phyloP scores from a whole-genome alignment of 2,797 vertebrate genomes.

The Clarias pachynema region DNA sequence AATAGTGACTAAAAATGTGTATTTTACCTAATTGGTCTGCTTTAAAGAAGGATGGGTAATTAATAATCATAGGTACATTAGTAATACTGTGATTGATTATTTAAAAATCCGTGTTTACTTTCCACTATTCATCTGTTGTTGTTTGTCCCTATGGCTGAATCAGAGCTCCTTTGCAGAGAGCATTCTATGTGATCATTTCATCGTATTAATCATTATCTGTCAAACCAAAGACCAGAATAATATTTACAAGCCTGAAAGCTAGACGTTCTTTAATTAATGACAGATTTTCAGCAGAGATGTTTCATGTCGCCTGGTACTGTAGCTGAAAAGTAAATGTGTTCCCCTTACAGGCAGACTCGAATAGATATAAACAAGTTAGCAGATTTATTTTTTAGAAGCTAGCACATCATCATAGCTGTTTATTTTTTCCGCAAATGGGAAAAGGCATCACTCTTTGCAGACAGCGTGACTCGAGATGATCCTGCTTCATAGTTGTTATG shows the following conservation, averaged over 20 bases:
- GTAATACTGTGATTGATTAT: not conserved
- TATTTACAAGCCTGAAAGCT: not conserved
- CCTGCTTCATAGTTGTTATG: conserved; percentile 8
- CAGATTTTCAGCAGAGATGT: not conserved
- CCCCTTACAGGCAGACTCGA: not conserved
- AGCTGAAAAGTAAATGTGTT: not conserved
- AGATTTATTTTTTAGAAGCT: conserved; percentile 15
- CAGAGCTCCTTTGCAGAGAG: not conserved
- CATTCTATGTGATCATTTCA: not conserved
- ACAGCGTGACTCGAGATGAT: not conserved
- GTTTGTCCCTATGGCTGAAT: not conserved
- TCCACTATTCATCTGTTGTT: not conserved
- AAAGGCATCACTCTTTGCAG: not conserved
- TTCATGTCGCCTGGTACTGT: not conserved
- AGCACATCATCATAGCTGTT: not conserved
- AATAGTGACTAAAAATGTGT: too few species aligned
- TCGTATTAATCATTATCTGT: too few species aligned
- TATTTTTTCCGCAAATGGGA: not conserved
- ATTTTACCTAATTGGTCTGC: too few species aligned
- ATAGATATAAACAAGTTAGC: not conserved
- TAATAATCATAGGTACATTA: not conserved
- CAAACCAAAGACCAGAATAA: not conserved
- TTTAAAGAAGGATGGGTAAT: too few species aligned
- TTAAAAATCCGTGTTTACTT: not conserved
- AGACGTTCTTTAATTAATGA: conserved; percentile 14